A percentile compares a stretch with the other conserved stretches of the same genome.
Evolutionary conservation across 2,888 invertebrate species (phyloP).

Genomic region (Tanytarsus gracilentus): DNA sequence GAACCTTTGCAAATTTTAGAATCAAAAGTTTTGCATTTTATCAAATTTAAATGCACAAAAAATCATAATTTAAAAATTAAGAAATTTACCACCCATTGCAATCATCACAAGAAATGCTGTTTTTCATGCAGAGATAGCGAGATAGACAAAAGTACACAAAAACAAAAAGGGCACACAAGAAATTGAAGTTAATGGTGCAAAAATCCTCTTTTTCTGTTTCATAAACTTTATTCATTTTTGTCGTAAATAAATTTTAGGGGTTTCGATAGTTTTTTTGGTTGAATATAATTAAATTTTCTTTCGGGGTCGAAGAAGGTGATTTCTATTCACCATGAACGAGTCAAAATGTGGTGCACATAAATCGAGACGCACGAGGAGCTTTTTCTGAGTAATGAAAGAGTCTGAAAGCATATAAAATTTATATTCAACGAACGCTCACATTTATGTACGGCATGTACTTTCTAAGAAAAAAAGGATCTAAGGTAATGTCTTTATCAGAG

Average conservation of each 20-base stretch:
- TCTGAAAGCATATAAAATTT: conserved; percentile 16
- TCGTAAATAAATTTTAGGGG: too few relatives aligned
- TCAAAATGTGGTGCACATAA: conserved; percentile 1
- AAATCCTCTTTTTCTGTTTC: conserved; percentile 10
- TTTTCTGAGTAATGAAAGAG: conserved; percentile 18
- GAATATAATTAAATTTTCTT: background rate
- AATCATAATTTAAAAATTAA: too few relatives aligned
- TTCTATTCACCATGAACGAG: conserved; percentile 1
- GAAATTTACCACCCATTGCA: too few relatives aligned
- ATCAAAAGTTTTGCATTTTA: too few relatives aligned
- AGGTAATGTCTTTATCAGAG: conserved; percentile 22
- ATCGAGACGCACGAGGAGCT: conserved; percentile 5
- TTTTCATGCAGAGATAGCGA: background rate
- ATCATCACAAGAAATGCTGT: too few relatives aligned
- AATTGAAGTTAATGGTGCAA: conserved; percentile 4
- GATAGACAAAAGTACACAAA: background rate
- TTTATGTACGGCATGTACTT: background rate
- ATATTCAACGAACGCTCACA: conserved; percentile 18
- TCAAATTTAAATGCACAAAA: too few relatives aligned
- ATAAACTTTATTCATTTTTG: conserved; percentile 10
- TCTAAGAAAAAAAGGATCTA: conserved; percentile 1
- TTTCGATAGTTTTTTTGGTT: too few relatives aligned
- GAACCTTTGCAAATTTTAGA: too few relatives aligned
- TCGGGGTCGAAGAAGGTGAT: background rate
- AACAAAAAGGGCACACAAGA: background rate